phyloP scores from a whole-genome alignment of 1,140 invertebrate species.

The Pteromalus puparum region DNA sequence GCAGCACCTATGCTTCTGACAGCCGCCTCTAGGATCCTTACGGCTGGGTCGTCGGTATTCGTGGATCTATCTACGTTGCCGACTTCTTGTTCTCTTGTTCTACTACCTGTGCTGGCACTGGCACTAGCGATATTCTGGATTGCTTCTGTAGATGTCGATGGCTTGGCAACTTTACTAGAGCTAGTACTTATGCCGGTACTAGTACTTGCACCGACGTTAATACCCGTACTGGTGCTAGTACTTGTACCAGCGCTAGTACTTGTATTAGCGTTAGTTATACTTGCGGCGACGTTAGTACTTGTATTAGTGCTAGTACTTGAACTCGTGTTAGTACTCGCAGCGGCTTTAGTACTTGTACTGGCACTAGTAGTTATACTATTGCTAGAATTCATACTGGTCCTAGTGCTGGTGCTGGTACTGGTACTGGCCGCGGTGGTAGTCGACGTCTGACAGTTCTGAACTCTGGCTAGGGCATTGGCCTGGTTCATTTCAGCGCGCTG shows the following conservation, averaged over 20 bases:
- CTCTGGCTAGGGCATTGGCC: slow-evolving; percentile 15
- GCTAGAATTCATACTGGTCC: not conserved
- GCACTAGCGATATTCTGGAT: not conserved
- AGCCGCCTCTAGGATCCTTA: not conserved
- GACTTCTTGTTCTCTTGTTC: slow-evolving; percentile 26
- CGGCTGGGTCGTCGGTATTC: slow-evolving; percentile 9
- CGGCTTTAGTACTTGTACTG: not conserved
- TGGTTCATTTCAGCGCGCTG: slow-evolving; percentile 57
- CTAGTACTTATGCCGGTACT: not conserved
- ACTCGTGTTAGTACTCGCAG: not conserved
- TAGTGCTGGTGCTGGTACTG: not conserved
- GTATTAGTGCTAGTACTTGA: not conserved
- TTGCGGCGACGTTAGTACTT: not conserved
- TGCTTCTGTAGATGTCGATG: too few species aligned
- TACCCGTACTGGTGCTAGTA: not conserved
- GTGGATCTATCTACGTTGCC: slow-evolving; percentile 26
- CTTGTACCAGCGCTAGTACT: not conserved
- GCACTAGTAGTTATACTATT: not conserved
- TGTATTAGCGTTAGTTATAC: too few species aligned
- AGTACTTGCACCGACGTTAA: not conserved
- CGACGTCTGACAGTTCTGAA: not conserved
- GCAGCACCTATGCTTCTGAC: not conserved
- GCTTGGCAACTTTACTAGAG: too few species aligned
- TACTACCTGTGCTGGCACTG: slow-evolving; percentile 27
- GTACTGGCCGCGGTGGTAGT: not conserved